Evolutionary conservation across 1,140 invertebrate genomes (phyloP).

Genomic region (Copidosoma floridanum): DNA sequence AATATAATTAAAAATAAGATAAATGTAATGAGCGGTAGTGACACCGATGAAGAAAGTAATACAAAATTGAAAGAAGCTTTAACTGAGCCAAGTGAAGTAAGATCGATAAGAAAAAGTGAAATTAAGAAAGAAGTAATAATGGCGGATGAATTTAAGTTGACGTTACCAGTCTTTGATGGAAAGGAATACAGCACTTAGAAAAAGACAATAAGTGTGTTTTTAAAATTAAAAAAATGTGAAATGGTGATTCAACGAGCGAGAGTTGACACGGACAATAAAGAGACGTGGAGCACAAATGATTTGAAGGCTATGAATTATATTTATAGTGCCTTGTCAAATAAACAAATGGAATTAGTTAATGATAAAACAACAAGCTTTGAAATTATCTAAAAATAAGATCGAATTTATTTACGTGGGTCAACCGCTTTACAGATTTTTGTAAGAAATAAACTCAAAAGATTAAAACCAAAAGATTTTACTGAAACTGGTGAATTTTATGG

Average conservation of each 20-base stretch:
- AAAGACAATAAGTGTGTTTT: constrained; percentile 1
- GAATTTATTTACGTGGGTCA: too few species aligned
- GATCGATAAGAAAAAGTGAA: not conserved
- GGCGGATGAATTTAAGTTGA: not conserved
- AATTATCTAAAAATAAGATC: too few species aligned
- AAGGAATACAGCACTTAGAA: constrained; percentile 10
- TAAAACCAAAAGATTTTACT: too few species aligned
- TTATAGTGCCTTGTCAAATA: too few species aligned
- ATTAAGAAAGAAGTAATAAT: not conserved
- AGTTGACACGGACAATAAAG: not conserved
- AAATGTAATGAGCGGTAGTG: not conserved
- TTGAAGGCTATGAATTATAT: not conserved
- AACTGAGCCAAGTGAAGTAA: not conserved
- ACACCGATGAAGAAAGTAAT: not conserved
- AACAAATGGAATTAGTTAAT: too few species aligned
- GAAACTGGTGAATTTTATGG: too few species aligned
- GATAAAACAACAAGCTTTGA: too few species aligned
- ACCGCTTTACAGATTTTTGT: too few species aligned
- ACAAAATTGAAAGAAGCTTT: not conserved
- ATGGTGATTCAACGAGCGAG: constrained; percentile 4
- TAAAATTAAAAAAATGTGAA: constrained; percentile 16
- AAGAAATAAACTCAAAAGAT: too few species aligned
- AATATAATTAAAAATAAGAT: not conserved
- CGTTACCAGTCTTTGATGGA: constrained; percentile 5
- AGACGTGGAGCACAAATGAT: not conserved